phyloP scores from a whole-genome alignment of 2,797 vertebrate species.

The Petrocephalus sullivani region DNA sequence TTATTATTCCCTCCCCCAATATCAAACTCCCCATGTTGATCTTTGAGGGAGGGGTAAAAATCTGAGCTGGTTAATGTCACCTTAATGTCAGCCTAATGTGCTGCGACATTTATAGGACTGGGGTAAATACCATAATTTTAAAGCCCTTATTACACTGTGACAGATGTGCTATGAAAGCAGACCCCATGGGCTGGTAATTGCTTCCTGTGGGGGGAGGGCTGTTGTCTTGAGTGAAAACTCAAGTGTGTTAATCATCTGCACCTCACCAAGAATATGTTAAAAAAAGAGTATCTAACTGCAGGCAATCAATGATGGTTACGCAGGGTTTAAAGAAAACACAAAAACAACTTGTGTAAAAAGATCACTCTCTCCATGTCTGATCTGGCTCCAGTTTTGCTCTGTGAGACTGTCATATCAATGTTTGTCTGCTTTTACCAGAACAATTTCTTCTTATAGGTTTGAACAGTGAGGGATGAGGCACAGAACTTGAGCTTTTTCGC shows the following conservation, averaged over 20 bases:
- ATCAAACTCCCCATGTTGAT: neutral
- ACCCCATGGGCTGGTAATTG: neutral
- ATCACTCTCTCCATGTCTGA: neutral
- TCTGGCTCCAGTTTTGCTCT: neutral
- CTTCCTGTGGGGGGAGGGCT: neutral
- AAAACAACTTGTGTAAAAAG: neutral
- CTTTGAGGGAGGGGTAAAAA: neutral
- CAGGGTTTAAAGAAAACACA: neutral
- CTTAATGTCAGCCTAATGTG: neutral
- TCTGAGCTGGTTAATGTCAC: neutral
- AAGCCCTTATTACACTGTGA: conserved; percentile 7
- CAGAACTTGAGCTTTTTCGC: neutral
- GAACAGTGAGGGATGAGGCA: neutral
- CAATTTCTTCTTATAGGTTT: neutral
- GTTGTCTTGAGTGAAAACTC: neutral
- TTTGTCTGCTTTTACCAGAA: neutral
- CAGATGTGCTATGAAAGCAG: neutral
- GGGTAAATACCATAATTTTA: conserved; percentile 6
- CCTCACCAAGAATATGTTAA: neutral
- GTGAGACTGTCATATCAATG: neutral
- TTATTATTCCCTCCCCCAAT: neutral
- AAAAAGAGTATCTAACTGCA: neutral
- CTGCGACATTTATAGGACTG: neutral
- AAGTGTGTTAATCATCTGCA: neutral
- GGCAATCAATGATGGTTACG: neutral